Evolutionary conservation across 2,113 vertebrate species (phyloP).

Genomic region (Epinephelus fuscoguttatus): DNA sequence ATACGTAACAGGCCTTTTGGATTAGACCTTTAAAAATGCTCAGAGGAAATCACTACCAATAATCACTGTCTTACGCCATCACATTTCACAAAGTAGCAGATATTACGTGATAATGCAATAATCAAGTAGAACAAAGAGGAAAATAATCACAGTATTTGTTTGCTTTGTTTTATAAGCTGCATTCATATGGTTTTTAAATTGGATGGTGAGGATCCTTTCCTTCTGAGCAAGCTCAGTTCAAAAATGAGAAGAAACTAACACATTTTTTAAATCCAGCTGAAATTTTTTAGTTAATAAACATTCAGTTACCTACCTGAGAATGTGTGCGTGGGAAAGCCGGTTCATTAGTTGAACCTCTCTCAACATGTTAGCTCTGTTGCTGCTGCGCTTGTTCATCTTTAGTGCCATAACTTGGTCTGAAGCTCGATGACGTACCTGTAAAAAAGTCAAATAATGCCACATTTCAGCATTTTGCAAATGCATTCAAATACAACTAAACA

Average conservation of each 20-base stretch:
- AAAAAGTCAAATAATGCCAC: constrained; percentile 24
- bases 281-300: not conserved
- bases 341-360: constrained; percentile 99
- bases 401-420: constrained; percentile 98
- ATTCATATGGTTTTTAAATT: not conserved
- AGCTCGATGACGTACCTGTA: constrained; percentile 93
- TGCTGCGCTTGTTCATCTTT: constrained; percentile 98
- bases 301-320: constrained; percentile 89
- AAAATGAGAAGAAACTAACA: not conserved
- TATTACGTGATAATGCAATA: not conserved
- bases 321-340: constrained; percentile 95
- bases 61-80: constrained; percentile 3
- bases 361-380: constrained; percentile 98
- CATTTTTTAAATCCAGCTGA: not conserved
- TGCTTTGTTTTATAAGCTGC: constrained; percentile 2
- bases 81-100: constrained; percentile 1
- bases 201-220: not conserved
- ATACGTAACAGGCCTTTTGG: constrained; percentile 8
- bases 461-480: constrained; percentile 7
- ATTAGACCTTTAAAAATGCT: not conserved
- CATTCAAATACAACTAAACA: not conserved
- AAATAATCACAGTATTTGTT: not conserved
- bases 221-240: not conserved
- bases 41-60: not conserved
- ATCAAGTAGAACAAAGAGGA: not conserved